A percentile compares a stretch with the other conserved stretches of the same genome.
Evolutionary conservation across 2,888 invertebrate species (phyloP).

Genomic region (Erebia epiphron): DNA sequence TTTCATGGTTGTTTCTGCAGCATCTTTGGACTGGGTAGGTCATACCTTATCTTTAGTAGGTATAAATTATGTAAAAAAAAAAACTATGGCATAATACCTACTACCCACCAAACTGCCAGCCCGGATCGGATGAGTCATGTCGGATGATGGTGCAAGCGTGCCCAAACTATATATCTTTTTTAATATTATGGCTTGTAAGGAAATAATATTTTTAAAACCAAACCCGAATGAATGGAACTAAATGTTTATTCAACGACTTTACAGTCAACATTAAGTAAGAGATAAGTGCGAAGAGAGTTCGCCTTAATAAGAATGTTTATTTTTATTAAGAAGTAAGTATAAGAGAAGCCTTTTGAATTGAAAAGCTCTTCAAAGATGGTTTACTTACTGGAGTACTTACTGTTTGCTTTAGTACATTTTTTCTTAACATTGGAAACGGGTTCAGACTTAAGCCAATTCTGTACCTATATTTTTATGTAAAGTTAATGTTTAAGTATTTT

Average conservation of each 20-base stretch:
- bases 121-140: too few species aligned
- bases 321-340: conserved; percentile 25
- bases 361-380: conserved; percentile 12
- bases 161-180: too few species aligned
- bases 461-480: neutral
- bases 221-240: conserved; percentile 2
- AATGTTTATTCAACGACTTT: conserved; percentile 15
- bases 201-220: conserved; percentile 8
- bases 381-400: conserved; percentile 11
- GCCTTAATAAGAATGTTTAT: conserved; percentile 19
- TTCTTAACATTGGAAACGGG: conserved; percentile 18
- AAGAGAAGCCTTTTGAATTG: conserved; percentile 19
- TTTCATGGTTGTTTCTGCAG: too few species aligned
- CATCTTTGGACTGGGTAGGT: too few species aligned
- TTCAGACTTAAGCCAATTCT: neutral
- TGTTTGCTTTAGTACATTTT: conserved; percentile 16
- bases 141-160: too few species aligned
- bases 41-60: too few species aligned
- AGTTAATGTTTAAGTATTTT: neutral
- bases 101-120: too few species aligned
- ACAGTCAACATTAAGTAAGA: conserved; percentile 15
- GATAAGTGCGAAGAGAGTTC: conserved; percentile 8
- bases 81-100: too few species aligned
- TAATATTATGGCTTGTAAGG: neutral
- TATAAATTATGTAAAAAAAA: too few species aligned